A percentile compares a stretch with the other conserved stretches of the same genome.
These are phyloP conservation scores for Charadrius vociferus DNA, from an alignment of 2,113 vertebrate species.

Conservation along the genomic window DNA sequence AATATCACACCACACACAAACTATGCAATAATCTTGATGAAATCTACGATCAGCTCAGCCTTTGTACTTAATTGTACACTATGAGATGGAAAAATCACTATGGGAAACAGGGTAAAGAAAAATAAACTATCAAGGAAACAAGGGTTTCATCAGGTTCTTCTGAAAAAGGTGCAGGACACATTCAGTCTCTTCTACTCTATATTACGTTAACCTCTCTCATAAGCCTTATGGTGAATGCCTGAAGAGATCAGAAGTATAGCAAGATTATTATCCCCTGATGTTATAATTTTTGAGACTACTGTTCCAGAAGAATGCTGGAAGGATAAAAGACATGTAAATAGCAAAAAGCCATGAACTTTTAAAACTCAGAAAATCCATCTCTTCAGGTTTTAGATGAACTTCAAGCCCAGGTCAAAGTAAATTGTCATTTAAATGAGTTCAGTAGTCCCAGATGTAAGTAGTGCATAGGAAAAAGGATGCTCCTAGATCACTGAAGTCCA, in stretches of 20 bases:
- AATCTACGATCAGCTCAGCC: neutral
- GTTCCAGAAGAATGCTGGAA: neutral
- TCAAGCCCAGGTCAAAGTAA: neutral
- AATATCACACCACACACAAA: neutral
- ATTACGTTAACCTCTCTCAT: neutral
- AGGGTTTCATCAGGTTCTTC: neutral
- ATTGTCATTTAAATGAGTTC: neutral
- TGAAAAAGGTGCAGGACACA: neutral
- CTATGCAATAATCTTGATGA: neutral
- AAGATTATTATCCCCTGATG: neutral
- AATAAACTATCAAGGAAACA: neutral
- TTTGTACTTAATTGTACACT: neutral
- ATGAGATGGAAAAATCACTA: neutral
- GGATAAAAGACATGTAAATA: neutral
- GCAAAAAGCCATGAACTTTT: neutral
- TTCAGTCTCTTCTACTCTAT: neutral
- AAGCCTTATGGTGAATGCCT: neutral
- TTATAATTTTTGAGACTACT: neutral
- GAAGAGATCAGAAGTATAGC: neutral
- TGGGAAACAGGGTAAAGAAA: neutral
- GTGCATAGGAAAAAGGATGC: neutral
- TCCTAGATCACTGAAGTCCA: neutral
- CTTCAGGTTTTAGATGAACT: neutral
- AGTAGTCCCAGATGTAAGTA: neutral
- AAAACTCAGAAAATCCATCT: neutral